phyloP scores from a whole-genome alignment of 1,140 invertebrate species.

The Oedothorax gibbosus region DNA sequence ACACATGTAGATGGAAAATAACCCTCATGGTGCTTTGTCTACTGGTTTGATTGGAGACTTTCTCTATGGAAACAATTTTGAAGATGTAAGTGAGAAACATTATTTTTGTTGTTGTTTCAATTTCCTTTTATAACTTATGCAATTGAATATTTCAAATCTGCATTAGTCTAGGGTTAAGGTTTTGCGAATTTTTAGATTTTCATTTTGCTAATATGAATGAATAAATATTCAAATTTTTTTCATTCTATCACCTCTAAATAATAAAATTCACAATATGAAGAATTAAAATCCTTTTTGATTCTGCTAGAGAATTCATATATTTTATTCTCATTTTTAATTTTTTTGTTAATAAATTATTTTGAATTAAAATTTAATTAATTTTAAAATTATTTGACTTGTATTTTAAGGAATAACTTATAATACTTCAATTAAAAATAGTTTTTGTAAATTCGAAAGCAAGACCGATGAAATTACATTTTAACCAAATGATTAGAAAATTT shows the following conservation, averaged over 20 bases:
- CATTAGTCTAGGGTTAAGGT: no score
- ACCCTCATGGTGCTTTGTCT: conserved; percentile 80
- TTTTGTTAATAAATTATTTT: no score
- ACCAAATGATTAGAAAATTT: conserved; percentile 3
- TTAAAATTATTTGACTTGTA: no score
- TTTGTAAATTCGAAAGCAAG: no score
- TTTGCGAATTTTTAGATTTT: no score
- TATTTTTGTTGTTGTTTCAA: not conserved
- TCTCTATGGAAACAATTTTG: conserved; percentile 80
- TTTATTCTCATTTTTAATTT: no score
- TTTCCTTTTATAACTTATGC: not conserved
- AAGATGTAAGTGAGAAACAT: conserved; percentile 76
- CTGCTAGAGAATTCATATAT: no score
- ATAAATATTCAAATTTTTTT: not conserved
- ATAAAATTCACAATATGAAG: not conserved
- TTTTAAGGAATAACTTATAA: no score
- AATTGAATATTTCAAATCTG: not conserved
- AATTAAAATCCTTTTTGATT: not conserved
- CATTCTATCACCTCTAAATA: not conserved
- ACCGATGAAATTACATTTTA: no score
- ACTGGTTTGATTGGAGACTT: conserved; percentile 84
- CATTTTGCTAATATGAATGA: not conserved
- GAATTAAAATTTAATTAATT: no score
- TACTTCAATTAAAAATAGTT: no score
- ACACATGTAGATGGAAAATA: conserved; percentile 76